Base-by-base conservation (phyloP, 1,140 invertebrate genomes). In the Papilio aristodemus region DNA sequence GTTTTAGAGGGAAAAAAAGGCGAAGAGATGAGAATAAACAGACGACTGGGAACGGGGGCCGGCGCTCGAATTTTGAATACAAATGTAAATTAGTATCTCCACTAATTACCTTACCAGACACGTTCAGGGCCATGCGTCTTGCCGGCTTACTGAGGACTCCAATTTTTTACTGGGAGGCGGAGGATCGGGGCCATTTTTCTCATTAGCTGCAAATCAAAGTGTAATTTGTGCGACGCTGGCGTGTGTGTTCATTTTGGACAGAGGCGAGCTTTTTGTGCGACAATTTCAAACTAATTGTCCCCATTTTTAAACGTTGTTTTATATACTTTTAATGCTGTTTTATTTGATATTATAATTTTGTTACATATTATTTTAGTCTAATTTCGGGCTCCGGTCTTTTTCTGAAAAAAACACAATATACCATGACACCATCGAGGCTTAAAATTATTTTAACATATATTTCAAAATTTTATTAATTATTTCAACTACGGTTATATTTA, bases 1-100 rank as follows among this genome's bases (percentile, higher is more conserved):
- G 81, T 79, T 85, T 83, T 83, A 75, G 77, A 81, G 76, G 78
- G 83, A 89, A 90, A 81, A 90, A 86, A 85, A 46, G 41, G 63
- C 63, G 73, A 78, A 81, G 73, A 88, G 85, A 87, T 88, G 87
- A 90, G 80, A 90, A 90, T 90, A 90, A 91, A 90, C 87, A 91
- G 89, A 91, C 87, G 86, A 87, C 83, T 81, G 82, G 81, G 83
- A 89, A 90, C 85, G 80, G 89, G 85, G 86, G 89, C 90, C 84
- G 87, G 87, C 83, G 90, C 91, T 92, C 88, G 90, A 92, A 92
- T 92, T 92, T 92, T 92, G 91, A 92, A 92, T 92, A 92, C 91
- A 92, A 92, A 92, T 92, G 91, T 92, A 92, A 92, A 92, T 92
- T 92, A 92, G 91, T 91, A 90, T 90, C 89, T 85, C 83, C 84